Base-by-base conservation (phyloP, 2,888 invertebrate species). In the Apoderus coryli region DNA sequence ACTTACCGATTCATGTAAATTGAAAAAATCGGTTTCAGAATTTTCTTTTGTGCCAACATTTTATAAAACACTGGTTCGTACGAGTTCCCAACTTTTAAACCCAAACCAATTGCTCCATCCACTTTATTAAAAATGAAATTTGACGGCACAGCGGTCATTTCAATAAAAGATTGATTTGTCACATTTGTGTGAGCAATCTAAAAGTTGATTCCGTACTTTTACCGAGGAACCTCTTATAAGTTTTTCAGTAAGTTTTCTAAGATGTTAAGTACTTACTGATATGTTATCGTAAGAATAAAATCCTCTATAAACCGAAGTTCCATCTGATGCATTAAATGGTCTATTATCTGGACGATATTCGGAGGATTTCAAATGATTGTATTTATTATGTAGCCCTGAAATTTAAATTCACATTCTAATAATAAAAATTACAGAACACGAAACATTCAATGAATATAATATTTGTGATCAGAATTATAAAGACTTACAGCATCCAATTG, bases 31-130 rank as follows among this genome's bases (percentile, higher is more conserved):
- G 69, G 64, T 26, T 61, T 46, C 14, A 48, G 42, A 25, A 66
- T 57, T 14, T 57, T 47, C 2, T 53, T 49, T 47, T 77, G 73
- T 10, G 55, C 50, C 4, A 72, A 48, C 56, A 78, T 64, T 45
- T 68, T 72, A 49, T 74, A 65, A 52, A 80, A 74, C 29, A 76
- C 70, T 9, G 78, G 73, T 23, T 59, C 56, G 4, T 72, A 68
- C 7, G 25, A 9, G 22, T 60, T 54, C 38, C 65, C 62, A 10
- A 66, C 59, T 37, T 59, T 54, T 43, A 67, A 69, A 2, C 65
- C 74, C 51, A 79, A 57, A 23, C 78, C 78, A 22, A 81, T 57
- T 34, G 80, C 68, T 5, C 80, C 75, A 54, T 81, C 80, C 43
- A 75, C 73, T 56, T 72, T 74, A 31, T 67, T 69, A 24, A 71